Base-by-base conservation (phyloP, 2,888 invertebrate genomes). In the Lasioglossum calceatum region DNA sequence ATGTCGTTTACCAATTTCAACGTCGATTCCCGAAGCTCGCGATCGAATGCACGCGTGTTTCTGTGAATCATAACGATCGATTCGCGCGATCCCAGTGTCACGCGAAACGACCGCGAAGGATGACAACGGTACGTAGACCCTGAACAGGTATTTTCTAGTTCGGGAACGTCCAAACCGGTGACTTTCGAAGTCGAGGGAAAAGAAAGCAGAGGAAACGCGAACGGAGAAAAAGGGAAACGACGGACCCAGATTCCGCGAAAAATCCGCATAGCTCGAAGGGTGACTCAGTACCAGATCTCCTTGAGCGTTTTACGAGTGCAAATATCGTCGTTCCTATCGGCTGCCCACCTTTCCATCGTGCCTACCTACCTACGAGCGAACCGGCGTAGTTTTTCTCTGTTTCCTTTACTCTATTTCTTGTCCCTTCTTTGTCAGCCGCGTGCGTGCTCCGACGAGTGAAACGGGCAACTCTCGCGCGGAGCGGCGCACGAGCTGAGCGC, bases 251-350 rank as follows among this genome's bases (percentile, higher is more conserved):
- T 93, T 93, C 90, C 86, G 90, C 81, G 92, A 92, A 92, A 93
- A 93, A 92, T 92, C 90, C 90, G 91, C 93, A 93, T 93, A 92
- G 89, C 92, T 91, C 81, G 74, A 85, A 81, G 87, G 90, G 90
- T 94, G 93, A 93, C 89, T 94, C 94, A 93, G 91, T 93, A 93
- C 93, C 90, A 85, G 94, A 92, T 94, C 92, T 94, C 94, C 94
- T 94, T 94, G 93, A 93, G 91, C 92, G 88, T 92, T 93, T 91
- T 89, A 81, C 82, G 88, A 83, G 81, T 85, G 86, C 84, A 86
- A 91, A 91, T 88, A 83, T 86, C 86, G 78, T 86, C 82, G 85
- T 79, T 83, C 79, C 86, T 87, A 80, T 83, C 85, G 84, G 47
- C 82, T 74, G 77, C 58, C 82, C 79, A 86, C 82, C 81, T 77